Evolutionary conservation across 2,113 vertebrate genomes (phyloP).

Genomic region (Malaclemys terrapin): DNA sequence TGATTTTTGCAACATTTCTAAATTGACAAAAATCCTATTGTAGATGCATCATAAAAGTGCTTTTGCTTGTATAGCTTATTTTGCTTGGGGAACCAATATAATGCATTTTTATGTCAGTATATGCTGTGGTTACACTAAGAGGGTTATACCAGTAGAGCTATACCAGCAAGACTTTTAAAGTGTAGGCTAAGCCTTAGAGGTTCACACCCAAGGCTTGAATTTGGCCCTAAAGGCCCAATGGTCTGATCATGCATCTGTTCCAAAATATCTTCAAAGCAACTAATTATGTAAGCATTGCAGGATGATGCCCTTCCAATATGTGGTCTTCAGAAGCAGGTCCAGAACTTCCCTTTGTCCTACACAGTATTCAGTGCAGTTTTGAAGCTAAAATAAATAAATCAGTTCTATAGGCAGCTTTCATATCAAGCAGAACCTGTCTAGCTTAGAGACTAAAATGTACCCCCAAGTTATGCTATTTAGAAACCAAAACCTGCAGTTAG

Average conservation of each 20-base stretch:
- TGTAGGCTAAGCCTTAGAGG: neutral
- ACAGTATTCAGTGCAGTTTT: neutral
- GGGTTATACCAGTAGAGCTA: neutral
- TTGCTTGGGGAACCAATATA: neutral
- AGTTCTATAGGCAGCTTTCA: neutral
- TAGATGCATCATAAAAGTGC: neutral
- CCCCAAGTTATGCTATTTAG: neutral
- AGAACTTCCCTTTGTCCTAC: neutral
- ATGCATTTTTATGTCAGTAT: neutral
- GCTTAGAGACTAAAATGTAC: neutral
- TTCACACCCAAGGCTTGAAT: rapidly evolving
- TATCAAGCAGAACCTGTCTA: neutral
- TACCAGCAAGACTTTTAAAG: neutral
- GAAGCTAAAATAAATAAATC: neutral
- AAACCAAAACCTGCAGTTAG: neutral
- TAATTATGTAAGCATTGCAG: neutral
- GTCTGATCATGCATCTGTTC: neutral
- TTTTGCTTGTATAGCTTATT: neutral
- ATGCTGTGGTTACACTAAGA: neutral
- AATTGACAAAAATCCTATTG: neutral
- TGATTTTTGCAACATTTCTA: neutral
- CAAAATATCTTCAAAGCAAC: neutral
- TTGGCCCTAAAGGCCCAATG: neutral
- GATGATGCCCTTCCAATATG: neutral
- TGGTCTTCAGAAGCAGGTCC: neutral